Evolutionary conservation across 2,797 vertebrate species (phyloP).

Genomic region (Macropus fuliginosus): DNA sequence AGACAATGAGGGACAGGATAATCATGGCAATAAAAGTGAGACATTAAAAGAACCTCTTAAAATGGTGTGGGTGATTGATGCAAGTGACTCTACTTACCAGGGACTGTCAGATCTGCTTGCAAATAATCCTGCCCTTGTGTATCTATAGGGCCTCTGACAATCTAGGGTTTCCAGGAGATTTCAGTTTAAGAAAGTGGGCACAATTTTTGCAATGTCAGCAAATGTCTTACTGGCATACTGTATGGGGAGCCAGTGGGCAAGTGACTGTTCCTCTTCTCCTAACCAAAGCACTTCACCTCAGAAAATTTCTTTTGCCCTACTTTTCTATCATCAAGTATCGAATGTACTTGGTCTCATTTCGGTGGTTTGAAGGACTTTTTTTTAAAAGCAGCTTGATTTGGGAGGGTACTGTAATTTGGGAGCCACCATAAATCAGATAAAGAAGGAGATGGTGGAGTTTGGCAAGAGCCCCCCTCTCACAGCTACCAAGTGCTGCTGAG

Average conservation of each 20-base stretch:
- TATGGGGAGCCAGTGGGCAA: neutral
- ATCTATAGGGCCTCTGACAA: constrained; percentile 36
- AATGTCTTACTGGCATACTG: neutral
- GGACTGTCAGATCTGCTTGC: neutral
- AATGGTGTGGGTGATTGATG: neutral
- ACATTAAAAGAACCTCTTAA: constrained; percentile 13
- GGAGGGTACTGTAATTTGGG: constrained; percentile 24
- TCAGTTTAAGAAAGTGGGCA: neutral
- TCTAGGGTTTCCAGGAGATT: constrained; percentile 23
- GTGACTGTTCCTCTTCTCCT: neutral
- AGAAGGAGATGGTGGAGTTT: constrained; percentile 27
- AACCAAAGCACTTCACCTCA: neutral
- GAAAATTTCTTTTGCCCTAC: neutral
- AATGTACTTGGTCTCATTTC: constrained; percentile 4
- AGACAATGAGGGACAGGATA: neutral
- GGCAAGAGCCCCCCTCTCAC: constrained; percentile 16
- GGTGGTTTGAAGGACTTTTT: neutral
- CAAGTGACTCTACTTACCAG: neutral
- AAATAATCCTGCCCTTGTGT: neutral
- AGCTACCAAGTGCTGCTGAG: constrained; percentile 43
- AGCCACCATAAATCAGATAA: constrained; percentile 25
- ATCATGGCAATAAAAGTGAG: neutral
- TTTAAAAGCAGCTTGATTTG: neutral
- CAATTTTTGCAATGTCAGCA: constrained; percentile 37
- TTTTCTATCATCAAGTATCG: constrained; percentile 25